Base-by-base conservation (phyloP, 2,888 invertebrate species). In the Aphidius colemani region DNA sequence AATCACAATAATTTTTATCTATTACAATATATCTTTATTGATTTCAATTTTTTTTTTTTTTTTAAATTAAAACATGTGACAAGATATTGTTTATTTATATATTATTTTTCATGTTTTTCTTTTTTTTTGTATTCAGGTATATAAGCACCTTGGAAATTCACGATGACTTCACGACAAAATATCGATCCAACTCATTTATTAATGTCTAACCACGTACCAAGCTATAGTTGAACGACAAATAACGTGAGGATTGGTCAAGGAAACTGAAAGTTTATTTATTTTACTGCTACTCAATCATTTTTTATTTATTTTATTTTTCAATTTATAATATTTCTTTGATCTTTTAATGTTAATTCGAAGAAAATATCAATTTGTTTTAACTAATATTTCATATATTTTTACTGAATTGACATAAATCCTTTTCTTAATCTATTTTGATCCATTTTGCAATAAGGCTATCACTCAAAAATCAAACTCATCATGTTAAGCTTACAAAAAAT, bases 171-270 rank as follows among this genome's bases (percentile, higher is more conserved):
- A 64, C 67, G 65, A 68, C 70, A 69, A 72, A 71, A 68, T 72
- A 74, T 74, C 72, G 74, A 74, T 71, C 67, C 39, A 64, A 53
- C 68, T 71, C 64, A 66, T 72, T 70, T 71, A 71, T 71, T 71
- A 68, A 69, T 68, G 69, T 67, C 67, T 62, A 62, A 65, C 66
- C 62, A 67, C 67, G 65, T 66, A 59, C 62, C 9, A 49, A 64
- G 49, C 51, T 64, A 64, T 57, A 63, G 59, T 39, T 63, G 49
- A 50, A 10, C 45, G 63, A 45, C 57, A 45, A 57, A 57, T 62
- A 64, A 66, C 62, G 66, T 67, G 48, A 41, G 46, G 39, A 65
- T 58, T 50, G 45, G 7, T 10, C 41, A n/a, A 46, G 44, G 18
- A 53, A 58, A 59, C 41, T 8, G 39, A 53, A 51, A 59, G 44